Percentiles rank a stretch among this genome's conserved stretches.
These are phyloP conservation scores for Actinopyga echinites DNA, from an alignment of 53 echinoderm and acorn worm genomes.

Conservation along the genomic window DNA sequence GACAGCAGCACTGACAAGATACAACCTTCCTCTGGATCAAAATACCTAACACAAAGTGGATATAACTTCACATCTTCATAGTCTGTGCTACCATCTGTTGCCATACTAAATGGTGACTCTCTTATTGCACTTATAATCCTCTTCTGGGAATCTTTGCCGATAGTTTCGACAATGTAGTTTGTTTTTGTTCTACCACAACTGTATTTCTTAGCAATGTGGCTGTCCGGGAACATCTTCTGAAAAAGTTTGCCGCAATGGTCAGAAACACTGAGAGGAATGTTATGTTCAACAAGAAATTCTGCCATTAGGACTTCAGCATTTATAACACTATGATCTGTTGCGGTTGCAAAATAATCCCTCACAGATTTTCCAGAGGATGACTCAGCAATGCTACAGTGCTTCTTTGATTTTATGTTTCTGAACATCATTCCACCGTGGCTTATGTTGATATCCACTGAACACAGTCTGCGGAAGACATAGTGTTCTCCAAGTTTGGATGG, in stretches of 20 bases:
- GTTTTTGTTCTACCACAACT: constrained; percentile 52
- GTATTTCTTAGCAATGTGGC: constrained; percentile 42
- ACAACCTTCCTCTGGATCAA: constrained; percentile 7
- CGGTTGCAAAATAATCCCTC: neutral
- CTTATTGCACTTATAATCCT: neutral
- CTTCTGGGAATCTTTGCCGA: constrained; percentile 10
- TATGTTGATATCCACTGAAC: neutral
- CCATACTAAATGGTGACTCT: constrained; percentile 25
- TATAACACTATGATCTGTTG: constrained; percentile 25
- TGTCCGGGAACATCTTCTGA: constrained; percentile 47
- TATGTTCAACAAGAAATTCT: constrained; percentile 46
- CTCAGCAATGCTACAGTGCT: neutral
- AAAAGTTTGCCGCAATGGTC: constrained; percentile 41
- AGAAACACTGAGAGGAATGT: constrained; percentile 27
- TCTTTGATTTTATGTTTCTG: neutral
- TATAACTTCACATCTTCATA: constrained; percentile 35
- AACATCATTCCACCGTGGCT: neutral
- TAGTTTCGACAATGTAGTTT: constrained; percentile 36
- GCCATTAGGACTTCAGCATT: constrained; percentile 42
- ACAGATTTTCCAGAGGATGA: neutral
- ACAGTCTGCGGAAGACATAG: neutral
- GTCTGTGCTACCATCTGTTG: constrained; percentile 38
- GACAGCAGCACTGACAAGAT: constrained; percentile 21
- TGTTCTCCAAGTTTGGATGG: neutral
- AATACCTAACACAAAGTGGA: constrained; percentile 16